These are phyloP conservation scores for Tricholauxania praeusta DNA, from an alignment of 2,888 invertebrate genomes.

Conservation along the genomic window DNA sequence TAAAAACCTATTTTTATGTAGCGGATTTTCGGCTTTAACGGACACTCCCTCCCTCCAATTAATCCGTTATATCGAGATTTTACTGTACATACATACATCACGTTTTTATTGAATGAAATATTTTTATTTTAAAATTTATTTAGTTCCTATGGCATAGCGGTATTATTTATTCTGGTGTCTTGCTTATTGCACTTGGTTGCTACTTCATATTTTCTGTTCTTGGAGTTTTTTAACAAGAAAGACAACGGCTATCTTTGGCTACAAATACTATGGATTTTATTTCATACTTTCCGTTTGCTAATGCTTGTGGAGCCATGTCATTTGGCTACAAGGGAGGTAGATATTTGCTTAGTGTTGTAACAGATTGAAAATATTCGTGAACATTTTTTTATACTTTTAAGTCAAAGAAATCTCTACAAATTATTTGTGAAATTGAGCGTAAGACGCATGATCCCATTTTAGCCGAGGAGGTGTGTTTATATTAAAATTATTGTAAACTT, in stretches of 20 bases:
- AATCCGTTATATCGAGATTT: too few species aligned
- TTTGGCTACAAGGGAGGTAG: conserved; percentile 67
- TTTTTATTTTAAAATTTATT: background rate
- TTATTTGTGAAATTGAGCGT: conserved; percentile 69
- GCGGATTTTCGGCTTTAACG: too few species aligned
- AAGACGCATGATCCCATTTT: conserved; percentile 59
- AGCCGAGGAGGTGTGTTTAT: conserved; percentile 60
- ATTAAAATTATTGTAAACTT: background rate
- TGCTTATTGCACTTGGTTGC: conserved; percentile 72
- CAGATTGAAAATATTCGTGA: background rate
- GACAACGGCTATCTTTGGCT: conserved; percentile 68
- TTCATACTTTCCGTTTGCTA: conserved; percentile 69
- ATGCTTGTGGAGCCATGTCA: conserved; percentile 72
- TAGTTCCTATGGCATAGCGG: conserved; percentile 68
- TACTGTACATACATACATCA: too few species aligned
- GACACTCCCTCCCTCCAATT: too few species aligned
- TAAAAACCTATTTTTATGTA: too few species aligned
- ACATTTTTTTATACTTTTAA: conserved; percentile 45
- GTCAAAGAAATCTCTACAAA: conserved; percentile 67
- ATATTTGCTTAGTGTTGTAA: background rate
- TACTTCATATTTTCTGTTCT: conserved; percentile 71
- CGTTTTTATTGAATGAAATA: too few species aligned
- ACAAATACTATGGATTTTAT: conserved; percentile 70
- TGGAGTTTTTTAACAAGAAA: conserved; percentile 67
- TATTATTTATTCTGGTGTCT: conserved; percentile 69